Percentiles rank a stretch among this genome's conserved stretches.
Conservation (phyloP, 2,797 vertebrate species). For the Spheniscus humboldti region DNA sequence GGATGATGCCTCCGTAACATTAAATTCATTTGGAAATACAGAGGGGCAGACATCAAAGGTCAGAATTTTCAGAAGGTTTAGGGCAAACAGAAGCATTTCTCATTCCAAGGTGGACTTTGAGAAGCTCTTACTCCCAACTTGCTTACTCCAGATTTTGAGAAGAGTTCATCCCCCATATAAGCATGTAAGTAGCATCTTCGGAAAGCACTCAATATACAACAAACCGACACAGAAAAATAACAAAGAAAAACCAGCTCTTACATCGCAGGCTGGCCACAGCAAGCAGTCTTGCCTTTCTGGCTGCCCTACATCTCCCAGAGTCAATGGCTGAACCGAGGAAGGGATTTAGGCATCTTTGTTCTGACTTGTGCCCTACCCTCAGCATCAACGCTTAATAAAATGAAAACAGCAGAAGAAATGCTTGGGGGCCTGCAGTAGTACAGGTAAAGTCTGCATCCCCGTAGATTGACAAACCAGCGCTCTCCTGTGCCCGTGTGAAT, state of each 20-base stretch:
- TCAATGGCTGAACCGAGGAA: accelerated
- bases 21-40: background rate
- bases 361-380: too few species aligned
- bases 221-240: too few species aligned
- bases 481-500: accelerated
- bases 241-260: background rate
- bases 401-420: background rate
- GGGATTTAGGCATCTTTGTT: background rate
- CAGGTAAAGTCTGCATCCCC: accelerated
- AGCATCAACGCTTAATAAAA: background rate
- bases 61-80: background rate
- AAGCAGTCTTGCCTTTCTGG: background rate
- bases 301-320: background rate
- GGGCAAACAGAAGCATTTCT: background rate
- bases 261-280: background rate
- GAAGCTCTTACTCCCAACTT: background rate
- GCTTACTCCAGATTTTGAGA: background rate
- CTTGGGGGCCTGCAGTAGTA: accelerated
- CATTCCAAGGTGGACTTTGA: background rate
- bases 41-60: background rate
- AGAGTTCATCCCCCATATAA: background rate
- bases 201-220: background rate
- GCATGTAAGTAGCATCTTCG: background rate
- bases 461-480: accelerated
- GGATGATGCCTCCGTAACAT: background rate